Conservation (phyloP, 2,797 vertebrate genomes). For the Vespertilio murinus region DNA sequence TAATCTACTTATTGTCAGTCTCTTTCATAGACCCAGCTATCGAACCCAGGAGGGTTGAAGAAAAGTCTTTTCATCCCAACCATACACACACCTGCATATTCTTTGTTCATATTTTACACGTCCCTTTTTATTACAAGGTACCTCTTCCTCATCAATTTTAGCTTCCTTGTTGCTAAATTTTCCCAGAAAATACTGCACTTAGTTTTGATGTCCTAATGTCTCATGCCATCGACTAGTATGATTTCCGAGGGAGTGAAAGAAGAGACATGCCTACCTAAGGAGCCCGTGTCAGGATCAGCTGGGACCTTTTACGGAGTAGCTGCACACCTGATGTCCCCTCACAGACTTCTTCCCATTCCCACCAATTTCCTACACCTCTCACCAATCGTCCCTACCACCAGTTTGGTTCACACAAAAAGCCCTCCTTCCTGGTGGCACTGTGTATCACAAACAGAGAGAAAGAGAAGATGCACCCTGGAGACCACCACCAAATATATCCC, state of each 20-base stretch:
- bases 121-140: neutral
- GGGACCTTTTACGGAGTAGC: neutral
- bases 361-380: neutral
- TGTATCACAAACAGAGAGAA: neutral
- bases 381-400: neutral
- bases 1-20: neutral
- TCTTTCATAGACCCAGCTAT: neutral
- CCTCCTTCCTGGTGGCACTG: neutral
- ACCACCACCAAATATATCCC: neutral
- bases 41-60: neutral
- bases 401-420: neutral
- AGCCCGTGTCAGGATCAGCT: neutral
- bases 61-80: neutral
- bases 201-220: conserved; percentile 3
- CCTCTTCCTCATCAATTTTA: neutral
- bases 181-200: neutral
- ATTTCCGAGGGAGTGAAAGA: neutral
- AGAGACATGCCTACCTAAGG: neutral
- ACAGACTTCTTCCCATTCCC: neutral
- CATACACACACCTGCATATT: neutral
- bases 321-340: neutral
- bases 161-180: neutral
- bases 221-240: neutral
- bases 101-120: conserved; percentile 2
- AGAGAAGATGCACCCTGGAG: neutral